Base-by-base conservation (phyloP, 1,140 invertebrate genomes). In the Solen grandis region DNA sequence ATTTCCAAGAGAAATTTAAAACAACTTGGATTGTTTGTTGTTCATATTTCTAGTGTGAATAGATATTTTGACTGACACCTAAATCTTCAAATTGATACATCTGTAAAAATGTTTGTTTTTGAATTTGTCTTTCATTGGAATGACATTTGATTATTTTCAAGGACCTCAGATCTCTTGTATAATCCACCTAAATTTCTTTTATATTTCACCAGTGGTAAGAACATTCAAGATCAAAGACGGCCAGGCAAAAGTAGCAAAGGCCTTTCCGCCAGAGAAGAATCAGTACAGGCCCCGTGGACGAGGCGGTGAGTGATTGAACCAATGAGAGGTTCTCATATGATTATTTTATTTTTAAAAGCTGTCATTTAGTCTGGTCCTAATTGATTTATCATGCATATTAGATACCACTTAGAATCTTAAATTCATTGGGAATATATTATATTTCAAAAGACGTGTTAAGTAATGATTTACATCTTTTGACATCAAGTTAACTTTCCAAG, bases 151-250 rank as follows among this genome's bases (percentile, higher is more conserved):
- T 38, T 38, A 14, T 41, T 19, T 2, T 75, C 65, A 10, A 10
- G 19, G 19, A 46, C 8, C 41, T 46, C 8, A 10, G 41, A 8
- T 46, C n/a, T n/a, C n/a, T n/a, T n/a, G n/a, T n/a, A n/a, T n/a
- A n/a, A n/a, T n/a, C n/a, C n/a, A n/a, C n/a, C n/a, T n/a, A n/a
- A 46, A 46, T 10, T 19, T 46, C 19, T 46, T 46, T 46, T 8
- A 46, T 46, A 19, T 46, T 19, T 46, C 19, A 10, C 14, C 62
- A 77, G 75, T 77, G 63, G 14, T 68, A 52, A 77, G 75, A 35
- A 77, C 66, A 33, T 77, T 77, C 36, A 77, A 68, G 63, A 68
- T 76, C 38, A 75, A 65, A 36, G 73, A 59, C 2, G n/a, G 25
- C 25, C 38, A 69, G 13, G 80, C 41, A 0, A 31, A 62, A 29